phyloP scores from a whole-genome alignment of 2,888 invertebrate genomes.

The Agrochola lota region DNA sequence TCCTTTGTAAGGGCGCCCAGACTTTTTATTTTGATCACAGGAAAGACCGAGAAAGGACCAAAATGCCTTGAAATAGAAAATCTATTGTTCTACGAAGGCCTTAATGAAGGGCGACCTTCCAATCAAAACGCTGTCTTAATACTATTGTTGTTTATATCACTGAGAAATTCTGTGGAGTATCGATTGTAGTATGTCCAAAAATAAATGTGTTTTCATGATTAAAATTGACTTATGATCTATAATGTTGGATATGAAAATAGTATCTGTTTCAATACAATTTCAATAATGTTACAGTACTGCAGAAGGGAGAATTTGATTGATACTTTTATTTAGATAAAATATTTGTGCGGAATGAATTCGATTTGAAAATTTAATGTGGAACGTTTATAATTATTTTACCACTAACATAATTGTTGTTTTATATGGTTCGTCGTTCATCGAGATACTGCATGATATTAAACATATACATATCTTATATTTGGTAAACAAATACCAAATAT shows the following conservation, averaged over 20 bases:
- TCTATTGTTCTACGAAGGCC: slow-evolving; percentile 35
- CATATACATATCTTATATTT: not conserved
- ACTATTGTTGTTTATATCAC: slow-evolving; percentile 38
- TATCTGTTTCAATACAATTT: not conserved
- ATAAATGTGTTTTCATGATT: not conserved
- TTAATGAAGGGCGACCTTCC: slow-evolving; percentile 24
- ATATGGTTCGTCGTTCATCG: not conserved
- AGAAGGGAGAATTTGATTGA: not conserved
- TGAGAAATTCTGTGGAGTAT: not conserved
- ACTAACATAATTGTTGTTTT: not conserved
- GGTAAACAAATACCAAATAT: not conserved
- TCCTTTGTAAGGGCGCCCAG: not conserved
- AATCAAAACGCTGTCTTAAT: slow-evolving; percentile 26
- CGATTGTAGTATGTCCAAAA: slow-evolving; percentile 12
- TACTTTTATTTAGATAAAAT: not conserved
- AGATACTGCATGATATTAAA: not conserved
- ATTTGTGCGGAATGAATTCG: not conserved
- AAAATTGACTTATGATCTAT: not conserved
- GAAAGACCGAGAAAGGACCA: slow-evolving; percentile 1
- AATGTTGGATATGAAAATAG: not conserved
- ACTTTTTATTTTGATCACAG: slow-evolving; percentile 17
- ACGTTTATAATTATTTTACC: not conserved
- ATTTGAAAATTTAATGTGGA: not conserved
- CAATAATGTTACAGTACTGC: not conserved
- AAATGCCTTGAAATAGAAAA: slow-evolving; percentile 36